Evolutionary conservation across 2,888 invertebrate species (phyloP).

Genomic region (Phymatocera aterrima): DNA sequence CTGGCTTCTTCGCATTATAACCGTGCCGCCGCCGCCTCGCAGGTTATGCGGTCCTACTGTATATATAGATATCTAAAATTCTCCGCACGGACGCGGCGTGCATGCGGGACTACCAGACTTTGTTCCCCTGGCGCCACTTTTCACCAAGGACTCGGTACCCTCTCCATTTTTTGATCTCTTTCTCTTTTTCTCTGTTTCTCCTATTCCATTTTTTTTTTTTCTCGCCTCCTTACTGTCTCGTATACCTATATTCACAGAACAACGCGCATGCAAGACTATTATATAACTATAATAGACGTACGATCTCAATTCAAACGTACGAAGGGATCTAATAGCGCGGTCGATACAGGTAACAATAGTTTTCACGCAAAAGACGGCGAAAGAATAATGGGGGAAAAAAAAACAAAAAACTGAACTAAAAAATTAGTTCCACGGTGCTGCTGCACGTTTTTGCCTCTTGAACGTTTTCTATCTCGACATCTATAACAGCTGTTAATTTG

Average conservation of each 20-base stretch:
- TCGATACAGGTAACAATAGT: background rate
- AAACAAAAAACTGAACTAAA: background rate
- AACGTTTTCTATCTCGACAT: background rate
- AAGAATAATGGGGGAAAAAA: background rate
- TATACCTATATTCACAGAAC: too few relatives aligned
- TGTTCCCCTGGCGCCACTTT: slow-evolving; percentile 55
- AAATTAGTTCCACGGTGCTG: background rate
- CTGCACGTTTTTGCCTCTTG: background rate
- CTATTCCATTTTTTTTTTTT: background rate
- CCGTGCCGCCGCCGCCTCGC: too few relatives aligned
- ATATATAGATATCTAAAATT: slow-evolving; percentile 51
- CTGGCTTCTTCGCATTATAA: too few relatives aligned
- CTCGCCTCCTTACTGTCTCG: background rate
- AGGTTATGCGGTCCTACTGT: too few relatives aligned
- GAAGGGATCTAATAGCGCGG: background rate
- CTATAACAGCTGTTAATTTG: slow-evolving; percentile 4
- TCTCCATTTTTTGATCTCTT: background rate
- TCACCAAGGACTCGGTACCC: slow-evolving; percentile 50
- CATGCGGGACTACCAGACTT: slow-evolving; percentile 43
- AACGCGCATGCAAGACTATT: too few relatives aligned
- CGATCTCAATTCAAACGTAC: too few relatives aligned
- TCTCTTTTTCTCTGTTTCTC: background rate
- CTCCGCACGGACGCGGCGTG: slow-evolving; percentile 58
- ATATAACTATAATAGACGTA: too few relatives aligned
- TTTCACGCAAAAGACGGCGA: background rate